phyloP scores from a whole-genome alignment of 2,113 vertebrate species.

The Phalacrocorax brasilianus region DNA sequence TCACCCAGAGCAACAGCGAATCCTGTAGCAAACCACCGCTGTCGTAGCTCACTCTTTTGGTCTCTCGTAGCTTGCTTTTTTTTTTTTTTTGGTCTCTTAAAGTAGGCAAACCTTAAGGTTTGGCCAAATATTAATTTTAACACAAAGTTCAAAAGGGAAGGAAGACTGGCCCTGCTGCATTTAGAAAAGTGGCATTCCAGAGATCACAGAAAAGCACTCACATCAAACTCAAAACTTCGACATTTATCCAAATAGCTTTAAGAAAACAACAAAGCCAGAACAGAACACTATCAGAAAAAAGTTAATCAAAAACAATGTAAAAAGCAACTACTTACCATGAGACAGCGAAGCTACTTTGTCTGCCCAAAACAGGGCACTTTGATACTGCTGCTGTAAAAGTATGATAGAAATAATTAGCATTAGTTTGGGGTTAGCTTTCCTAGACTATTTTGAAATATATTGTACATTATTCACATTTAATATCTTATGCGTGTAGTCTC shows the following conservation, averaged over 20 bases:
- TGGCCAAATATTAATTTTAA: background rate
- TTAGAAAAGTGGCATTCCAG: background rate
- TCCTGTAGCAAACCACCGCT: background rate
- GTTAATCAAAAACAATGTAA: background rate
- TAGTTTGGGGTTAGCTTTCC: background rate
- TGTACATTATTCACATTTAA: background rate
- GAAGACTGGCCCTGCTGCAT: background rate
- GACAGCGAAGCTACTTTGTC: slow-evolving; percentile 97
- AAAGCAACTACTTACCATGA: slow-evolving; percentile 82
- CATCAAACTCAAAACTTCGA: background rate
- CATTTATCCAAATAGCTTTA: background rate
- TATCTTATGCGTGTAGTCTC: background rate
- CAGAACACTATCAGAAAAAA: background rate
- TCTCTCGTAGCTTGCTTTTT: rapidly evolving
- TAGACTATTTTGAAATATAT: background rate
- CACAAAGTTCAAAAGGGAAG: background rate
- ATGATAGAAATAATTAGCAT: background rate
- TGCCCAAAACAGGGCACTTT: slow-evolving; percentile 98
- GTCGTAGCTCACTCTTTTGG: rapidly evolving
- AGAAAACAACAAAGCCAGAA: background rate
- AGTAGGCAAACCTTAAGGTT: background rate
- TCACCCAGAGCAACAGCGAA: background rate
- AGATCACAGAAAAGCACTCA: background rate
- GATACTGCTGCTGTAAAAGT: slow-evolving; percentile 92
- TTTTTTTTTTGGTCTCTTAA: background rate